Evolutionary conservation across 2,797 vertebrate genomes (phyloP).

Genomic region (Pipistrellus pipistrellus): DNA sequence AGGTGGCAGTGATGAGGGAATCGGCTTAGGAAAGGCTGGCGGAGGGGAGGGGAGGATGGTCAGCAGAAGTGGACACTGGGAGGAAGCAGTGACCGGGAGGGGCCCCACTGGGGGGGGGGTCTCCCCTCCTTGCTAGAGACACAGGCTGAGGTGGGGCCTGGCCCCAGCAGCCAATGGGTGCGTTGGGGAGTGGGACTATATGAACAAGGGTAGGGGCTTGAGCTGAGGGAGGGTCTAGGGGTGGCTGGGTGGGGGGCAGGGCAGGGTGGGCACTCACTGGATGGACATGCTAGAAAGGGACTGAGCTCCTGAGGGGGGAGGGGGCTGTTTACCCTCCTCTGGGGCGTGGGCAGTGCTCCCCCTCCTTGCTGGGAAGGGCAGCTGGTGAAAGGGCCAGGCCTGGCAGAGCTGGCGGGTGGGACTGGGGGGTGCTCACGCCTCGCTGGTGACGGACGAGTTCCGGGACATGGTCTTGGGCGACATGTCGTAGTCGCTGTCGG

Average conservation of each 20-base stretch:
- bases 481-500: conserved; percentile 95
- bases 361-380: not conserved
- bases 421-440: conserved; percentile 91
- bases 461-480: conserved; percentile 96
- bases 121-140: not conserved
- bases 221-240: not conserved
- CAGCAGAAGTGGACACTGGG: not conserved
- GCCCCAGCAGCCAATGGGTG: not conserved
- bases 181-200: not conserved
- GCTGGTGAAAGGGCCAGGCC: not conserved
- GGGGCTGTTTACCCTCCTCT: not conserved
- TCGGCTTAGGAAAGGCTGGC: not conserved
- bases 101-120: no score
- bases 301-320: not conserved
- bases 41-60: not conserved
- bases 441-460: conserved; percentile 96
- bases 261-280: not conserved
- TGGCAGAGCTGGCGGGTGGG: not conserved
- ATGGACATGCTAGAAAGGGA: not conserved
- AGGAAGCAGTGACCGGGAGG: not conserved
- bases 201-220: not conserved
- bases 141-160: not conserved
- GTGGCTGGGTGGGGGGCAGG: not conserved
- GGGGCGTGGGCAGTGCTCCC: not conserved
- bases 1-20: not conserved